Conservation (phyloP, 53 echinoderm and acorn worm genomes). For the Apostichopus leukothele region DNA sequence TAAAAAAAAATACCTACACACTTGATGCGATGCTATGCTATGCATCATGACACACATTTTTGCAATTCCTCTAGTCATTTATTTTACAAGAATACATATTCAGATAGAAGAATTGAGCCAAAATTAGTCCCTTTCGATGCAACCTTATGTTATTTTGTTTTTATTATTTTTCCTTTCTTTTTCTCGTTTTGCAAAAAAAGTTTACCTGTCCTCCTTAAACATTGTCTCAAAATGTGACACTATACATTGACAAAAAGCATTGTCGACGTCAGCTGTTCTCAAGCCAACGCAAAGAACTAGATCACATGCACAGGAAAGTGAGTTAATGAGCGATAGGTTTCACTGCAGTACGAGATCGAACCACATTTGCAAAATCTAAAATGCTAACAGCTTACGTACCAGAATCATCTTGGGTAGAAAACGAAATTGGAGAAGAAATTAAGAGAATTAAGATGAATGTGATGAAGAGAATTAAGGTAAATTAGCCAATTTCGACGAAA, state of each 20-base stretch:
- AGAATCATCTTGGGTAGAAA: neutral
- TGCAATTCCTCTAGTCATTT: too few relatives aligned
- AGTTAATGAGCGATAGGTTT: slow-evolving; percentile 18
- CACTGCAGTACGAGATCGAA: slow-evolving; percentile 11
- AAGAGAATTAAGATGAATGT: slow-evolving; percentile 14
- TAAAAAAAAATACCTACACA: too few relatives aligned
- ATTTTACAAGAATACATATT: too few relatives aligned
- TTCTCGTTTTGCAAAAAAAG: neutral
- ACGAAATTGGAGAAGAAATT: slow-evolving; percentile 18
- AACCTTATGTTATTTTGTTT: too few relatives aligned
- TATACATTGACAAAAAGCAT: neutral
- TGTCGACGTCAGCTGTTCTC: neutral
- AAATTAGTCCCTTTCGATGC: too few relatives aligned
- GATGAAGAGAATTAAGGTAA: slow-evolving; percentile 9
- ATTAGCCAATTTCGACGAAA: neutral
- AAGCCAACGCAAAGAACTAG: neutral
- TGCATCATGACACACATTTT: too few relatives aligned
- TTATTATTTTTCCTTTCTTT: too few relatives aligned
- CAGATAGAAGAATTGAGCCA: too few relatives aligned
- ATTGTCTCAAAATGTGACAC: neutral
- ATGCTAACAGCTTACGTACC: slow-evolving; percentile 8
- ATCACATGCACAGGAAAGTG: slow-evolving; percentile 18
- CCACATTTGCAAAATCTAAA: slow-evolving; percentile 14
- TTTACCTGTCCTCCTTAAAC: neutral
- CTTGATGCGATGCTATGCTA: too few relatives aligned